A percentile compares a stretch with the other conserved stretches of the same genome.
These are phyloP conservation scores for Formicarius rufipectus DNA, from an alignment of 2,113 vertebrate genomes.

Conservation along the genomic window DNA sequence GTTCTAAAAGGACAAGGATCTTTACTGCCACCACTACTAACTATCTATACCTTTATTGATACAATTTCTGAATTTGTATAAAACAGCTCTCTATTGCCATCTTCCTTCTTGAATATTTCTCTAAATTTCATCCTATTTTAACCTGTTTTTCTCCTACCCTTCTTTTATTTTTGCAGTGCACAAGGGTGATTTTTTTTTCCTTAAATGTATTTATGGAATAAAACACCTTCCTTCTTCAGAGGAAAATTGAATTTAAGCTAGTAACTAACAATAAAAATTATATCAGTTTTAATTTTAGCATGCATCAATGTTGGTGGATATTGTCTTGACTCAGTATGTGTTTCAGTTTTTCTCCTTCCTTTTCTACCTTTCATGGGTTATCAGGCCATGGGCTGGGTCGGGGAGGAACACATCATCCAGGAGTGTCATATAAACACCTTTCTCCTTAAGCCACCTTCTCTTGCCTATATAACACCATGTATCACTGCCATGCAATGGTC, in stretches of 20 bases:
- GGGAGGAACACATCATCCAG: not conserved
- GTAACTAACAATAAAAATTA: not conserved
- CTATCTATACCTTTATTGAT: not conserved
- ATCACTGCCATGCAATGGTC: not conserved
- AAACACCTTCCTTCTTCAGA: not conserved
- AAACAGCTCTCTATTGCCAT: not conserved
- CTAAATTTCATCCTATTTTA: not conserved
- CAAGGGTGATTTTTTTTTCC: not conserved
- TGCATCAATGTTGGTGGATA: accelerated
- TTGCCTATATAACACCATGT: not conserved
- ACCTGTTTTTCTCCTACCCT: not conserved
- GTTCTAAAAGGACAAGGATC: not conserved
- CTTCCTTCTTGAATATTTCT: not conserved
- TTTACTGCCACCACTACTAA: not conserved
- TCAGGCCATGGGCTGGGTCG: not conserved
- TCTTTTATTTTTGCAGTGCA: not conserved
- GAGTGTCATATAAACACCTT: not conserved
- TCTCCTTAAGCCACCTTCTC: not conserved
- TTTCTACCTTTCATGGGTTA: not conserved
- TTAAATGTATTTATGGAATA: not conserved
- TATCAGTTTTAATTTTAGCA: not conserved
- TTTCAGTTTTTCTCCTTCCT: not conserved
- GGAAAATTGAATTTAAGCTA: not conserved
- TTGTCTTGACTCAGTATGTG: not conserved
- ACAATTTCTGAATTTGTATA: not conserved